Conservation (phyloP, 2,888 invertebrate species). For the Argyresthia albistria region DNA sequence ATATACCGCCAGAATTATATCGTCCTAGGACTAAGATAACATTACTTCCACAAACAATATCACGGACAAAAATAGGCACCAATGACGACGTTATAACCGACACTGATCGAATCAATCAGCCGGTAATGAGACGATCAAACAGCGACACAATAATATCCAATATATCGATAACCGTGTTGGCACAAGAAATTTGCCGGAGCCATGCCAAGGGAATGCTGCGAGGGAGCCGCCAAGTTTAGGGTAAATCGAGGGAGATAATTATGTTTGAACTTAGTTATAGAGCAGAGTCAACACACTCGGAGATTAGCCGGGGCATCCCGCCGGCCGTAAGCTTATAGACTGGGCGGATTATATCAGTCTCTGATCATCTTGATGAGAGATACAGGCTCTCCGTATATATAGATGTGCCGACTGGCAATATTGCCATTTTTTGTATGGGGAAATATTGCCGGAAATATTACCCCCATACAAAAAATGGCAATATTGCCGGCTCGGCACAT, state of each 20-base stretch:
- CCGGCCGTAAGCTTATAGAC: not conserved
- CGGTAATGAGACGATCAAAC: conserved; percentile 66
- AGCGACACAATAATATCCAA: conserved; percentile 55
- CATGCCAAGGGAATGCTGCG: conserved; percentile 51
- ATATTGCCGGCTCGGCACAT: too few relatives aligned
- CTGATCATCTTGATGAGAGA: too few relatives aligned
- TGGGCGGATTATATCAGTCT: too few relatives aligned
- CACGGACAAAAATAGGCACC: not conserved
- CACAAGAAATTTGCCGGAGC: conserved; percentile 64
- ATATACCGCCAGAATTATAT: not conserved
- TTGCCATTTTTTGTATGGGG: too few relatives aligned
- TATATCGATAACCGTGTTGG: conserved; percentile 50
- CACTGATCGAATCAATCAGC: conserved; percentile 59
- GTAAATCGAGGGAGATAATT: conserved; percentile 68
- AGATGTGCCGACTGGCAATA: too few relatives aligned
- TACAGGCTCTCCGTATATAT: too few relatives aligned
- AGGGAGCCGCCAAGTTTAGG: conserved; percentile 62
- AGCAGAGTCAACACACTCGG: conserved; percentile 54
- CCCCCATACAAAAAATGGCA: too few relatives aligned
- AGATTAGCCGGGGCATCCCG: conserved; percentile 30
- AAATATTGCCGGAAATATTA: too few relatives aligned
- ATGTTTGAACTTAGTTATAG: conserved; percentile 71
- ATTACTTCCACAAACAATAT: too few relatives aligned
- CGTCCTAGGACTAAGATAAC: too few relatives aligned
- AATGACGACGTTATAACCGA: conserved; percentile 23